Evolutionary conservation across 1,140 invertebrate species (phyloP), one percentile per base, ranked within the genome.

Genomic region (Heliconius hermathena): DNA sequence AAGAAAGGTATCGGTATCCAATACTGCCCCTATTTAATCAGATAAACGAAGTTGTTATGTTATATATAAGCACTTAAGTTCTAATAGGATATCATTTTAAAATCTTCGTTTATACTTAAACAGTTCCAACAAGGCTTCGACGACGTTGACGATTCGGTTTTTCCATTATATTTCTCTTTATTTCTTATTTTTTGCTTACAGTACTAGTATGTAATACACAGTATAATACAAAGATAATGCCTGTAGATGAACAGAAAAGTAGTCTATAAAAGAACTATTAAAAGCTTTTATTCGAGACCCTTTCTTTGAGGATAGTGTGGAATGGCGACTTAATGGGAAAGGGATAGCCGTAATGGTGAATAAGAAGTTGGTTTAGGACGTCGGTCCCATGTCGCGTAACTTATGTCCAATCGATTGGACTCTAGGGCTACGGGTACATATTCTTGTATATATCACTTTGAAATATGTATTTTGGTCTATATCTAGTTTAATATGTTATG

Each of bases 281-380:
- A 46, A 71, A 70, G 78, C 33, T 76, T 75, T 76, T 79, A 79
- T 74, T 72, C n/a, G 73, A 26, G 49, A 79, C 74, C 74, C 75
- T 79, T 79, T 76, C 78, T 71, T 46, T 57, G 74, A 72, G 52
- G 38, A 57, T 60, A 60, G 26, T 26, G 33, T 73, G 52, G n/a
- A 79, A 79, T 49, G 38, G 60, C 66, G 46, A 70, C 66, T 76
- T 79, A 79, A 79, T 79, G 74, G 78, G 6, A 76, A 57, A 76
- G 78, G 78, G 78, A 72, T 66, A 79, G 74, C 41, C 52, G 33
- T 79, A 76, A 79, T 72, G 78, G 73, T 76, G 78, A 76, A 76
- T 79, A 79, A 79, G 78, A 79, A 72, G 66, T 72, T 79, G 70
- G 60, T 76, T 79, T 71, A 72, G 73, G 66, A 72, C 46, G 46